phyloP scores from a whole-genome alignment of 2,113 vertebrate genomes.

The Pampusana beccarii region DNA sequence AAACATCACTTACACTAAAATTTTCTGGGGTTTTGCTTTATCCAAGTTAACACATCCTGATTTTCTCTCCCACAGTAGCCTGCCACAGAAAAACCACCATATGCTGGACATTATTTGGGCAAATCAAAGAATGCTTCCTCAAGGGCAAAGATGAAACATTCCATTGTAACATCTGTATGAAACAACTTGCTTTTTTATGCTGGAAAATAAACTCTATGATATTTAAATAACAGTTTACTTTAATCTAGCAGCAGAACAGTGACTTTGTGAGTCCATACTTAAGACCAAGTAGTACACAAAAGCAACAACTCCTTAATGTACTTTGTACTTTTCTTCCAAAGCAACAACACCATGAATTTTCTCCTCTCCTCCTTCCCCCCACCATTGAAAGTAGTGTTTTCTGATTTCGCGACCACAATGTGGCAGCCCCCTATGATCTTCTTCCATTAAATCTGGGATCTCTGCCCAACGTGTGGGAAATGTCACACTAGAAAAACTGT shows the following conservation, averaged over 20 bases:
- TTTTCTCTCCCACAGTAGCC: background rate
- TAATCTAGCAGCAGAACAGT: accelerated
- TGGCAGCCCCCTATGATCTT: background rate
- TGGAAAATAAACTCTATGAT: background rate
- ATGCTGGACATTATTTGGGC: background rate
- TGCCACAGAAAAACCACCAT: background rate
- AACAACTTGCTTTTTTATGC: background rate
- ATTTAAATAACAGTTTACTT: background rate
- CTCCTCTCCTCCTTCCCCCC: background rate
- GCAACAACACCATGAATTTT: background rate
- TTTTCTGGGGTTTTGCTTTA: background rate
- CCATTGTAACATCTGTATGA: background rate
- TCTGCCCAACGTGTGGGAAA: background rate
- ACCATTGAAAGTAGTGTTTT: background rate
- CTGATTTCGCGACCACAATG: background rate
- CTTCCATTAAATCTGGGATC: background rate
- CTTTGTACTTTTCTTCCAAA: background rate
- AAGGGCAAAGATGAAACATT: background rate
- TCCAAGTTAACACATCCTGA: background rate
- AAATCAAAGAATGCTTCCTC: background rate
- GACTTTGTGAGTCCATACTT: background rate
- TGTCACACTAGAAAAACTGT: background rate
- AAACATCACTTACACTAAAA: background rate
- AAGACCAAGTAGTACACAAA: background rate
- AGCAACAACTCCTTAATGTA: background rate